Conservation (phyloP, 1,140 invertebrate genomes). For the Eurosta solidaginis region DNA sequence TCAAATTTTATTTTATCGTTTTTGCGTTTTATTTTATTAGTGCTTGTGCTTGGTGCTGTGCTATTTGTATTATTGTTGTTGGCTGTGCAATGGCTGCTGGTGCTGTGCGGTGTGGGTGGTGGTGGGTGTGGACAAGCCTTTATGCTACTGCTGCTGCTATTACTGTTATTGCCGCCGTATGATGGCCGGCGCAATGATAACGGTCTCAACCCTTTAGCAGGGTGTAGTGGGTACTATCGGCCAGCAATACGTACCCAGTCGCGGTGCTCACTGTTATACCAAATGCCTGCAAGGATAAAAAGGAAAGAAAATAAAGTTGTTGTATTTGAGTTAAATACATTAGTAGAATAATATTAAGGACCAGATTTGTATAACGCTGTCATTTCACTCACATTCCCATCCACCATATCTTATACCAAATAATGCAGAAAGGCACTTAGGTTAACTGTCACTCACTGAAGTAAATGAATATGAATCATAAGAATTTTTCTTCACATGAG, state of each 20-base stretch:
- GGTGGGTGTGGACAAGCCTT: slow-evolving; percentile 56
- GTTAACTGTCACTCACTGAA: no score
- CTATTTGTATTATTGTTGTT: not conserved
- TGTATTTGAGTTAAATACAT: not conserved
- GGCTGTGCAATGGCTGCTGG: slow-evolving; percentile 38
- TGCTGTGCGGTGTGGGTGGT: slow-evolving; percentile 51
- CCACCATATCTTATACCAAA: no score
- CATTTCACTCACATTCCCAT: no score
- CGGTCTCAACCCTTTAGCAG: slow-evolving; percentile 59
- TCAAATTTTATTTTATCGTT: not conserved
- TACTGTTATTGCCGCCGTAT: slow-evolving; percentile 52
- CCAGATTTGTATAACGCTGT: no score
- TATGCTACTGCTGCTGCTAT: slow-evolving; percentile 54
- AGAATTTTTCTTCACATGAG: no score
- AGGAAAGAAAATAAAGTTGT: not conserved
- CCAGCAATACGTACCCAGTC: slow-evolving; percentile 60
- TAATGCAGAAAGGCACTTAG: no score
- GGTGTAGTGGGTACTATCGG: slow-evolving; percentile 60
- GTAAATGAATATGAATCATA: no score
- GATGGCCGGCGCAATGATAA: slow-evolving; percentile 59
- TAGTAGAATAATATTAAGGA: no score
- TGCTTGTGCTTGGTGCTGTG: not conserved
- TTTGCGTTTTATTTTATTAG: not conserved
- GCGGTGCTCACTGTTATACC: slow-evolving; percentile 60
- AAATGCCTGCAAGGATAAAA: slow-evolving; percentile 49